A percentile compares a stretch with the other conserved stretches of the same genome.
Evolutionary conservation across 2,797 vertebrate species (phyloP).

Genomic region (Ispidina picta): DNA sequence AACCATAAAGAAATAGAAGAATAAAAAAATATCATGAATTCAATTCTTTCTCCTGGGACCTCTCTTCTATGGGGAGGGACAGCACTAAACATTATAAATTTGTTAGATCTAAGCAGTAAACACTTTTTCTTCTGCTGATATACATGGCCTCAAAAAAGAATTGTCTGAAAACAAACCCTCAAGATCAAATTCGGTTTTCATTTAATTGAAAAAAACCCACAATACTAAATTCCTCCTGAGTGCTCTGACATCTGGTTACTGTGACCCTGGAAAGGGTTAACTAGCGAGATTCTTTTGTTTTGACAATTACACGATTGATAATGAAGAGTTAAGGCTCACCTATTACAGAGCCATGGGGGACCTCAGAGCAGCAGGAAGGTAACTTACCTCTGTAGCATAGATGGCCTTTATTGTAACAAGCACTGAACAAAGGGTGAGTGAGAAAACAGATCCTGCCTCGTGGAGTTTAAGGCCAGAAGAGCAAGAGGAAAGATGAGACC

Average conservation of each 20-base stretch:
- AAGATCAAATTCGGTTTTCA: neutral
- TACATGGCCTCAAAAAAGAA: neutral
- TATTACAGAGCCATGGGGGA: neutral
- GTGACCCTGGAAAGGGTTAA: neutral
- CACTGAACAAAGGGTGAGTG: neutral
- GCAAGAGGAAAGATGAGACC: neutral
- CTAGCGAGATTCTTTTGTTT: neutral
- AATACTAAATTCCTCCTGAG: neutral
- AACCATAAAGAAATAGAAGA: neutral
- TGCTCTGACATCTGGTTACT: neutral
- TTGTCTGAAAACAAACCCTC: neutral
- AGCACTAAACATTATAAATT: neutral
- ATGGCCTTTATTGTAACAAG: neutral
- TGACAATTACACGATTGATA: too few species aligned
- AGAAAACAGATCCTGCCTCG: neutral
- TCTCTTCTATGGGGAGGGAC: neutral
- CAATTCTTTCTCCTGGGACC: neutral
- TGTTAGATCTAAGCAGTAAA: neutral
- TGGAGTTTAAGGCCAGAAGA: neutral
- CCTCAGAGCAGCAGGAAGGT: neutral
- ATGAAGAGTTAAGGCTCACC: neutral
- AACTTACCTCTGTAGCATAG: neutral
- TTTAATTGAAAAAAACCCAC: neutral
- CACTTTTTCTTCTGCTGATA: too few species aligned
- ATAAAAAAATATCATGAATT: neutral